phyloP scores from a whole-genome alignment of 2,888 invertebrate genomes.

The Drosophila nigricruria region DNA sequence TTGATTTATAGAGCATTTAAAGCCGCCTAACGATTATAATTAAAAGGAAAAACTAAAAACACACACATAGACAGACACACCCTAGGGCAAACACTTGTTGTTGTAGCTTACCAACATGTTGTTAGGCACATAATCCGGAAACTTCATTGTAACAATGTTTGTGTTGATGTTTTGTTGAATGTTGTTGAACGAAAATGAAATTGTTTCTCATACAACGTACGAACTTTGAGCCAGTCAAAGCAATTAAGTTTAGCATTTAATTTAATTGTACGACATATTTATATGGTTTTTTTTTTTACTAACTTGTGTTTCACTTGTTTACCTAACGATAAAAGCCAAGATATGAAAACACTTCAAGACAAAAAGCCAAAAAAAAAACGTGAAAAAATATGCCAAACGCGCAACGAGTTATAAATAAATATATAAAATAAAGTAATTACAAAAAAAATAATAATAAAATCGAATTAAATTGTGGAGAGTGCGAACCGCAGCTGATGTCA shows the following conservation, averaged over 20 bases:
- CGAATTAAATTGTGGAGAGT: slow-evolving; percentile 16
- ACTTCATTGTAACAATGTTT: slow-evolving; percentile 72
- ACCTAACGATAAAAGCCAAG: slow-evolving; percentile 28
- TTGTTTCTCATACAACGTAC: slow-evolving; percentile 58
- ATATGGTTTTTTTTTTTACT: slow-evolving; percentile 7
- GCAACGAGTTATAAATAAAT: slow-evolving; percentile 21
- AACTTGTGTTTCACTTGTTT: slow-evolving; percentile 43
- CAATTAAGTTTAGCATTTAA: slow-evolving; percentile 63
- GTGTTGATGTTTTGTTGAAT: slow-evolving; percentile 21
- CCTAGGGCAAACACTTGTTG: slow-evolving; percentile 18
- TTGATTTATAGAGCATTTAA: slow-evolving; percentile 64
- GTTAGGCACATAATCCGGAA: slow-evolving; percentile 84
- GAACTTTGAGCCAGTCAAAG: slow-evolving; percentile 59
- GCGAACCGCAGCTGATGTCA: slow-evolving; percentile 64
- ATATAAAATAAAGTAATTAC: slow-evolving; percentile 5
- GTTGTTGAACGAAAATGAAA: slow-evolving; percentile 41
- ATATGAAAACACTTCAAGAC: slow-evolving; percentile 52
- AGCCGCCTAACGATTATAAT: slow-evolving; percentile 49
- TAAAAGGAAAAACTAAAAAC: slow-evolving; percentile 42
- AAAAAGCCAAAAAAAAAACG: slow-evolving; percentile 24
- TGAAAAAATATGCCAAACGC: slow-evolving; percentile 15
- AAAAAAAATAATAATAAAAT: slow-evolving; percentile 12
- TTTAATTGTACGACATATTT: slow-evolving; percentile 67
- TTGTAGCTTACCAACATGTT: slow-evolving; percentile 82
- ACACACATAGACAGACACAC: background rate